phyloP scores from a whole-genome alignment of 2,888 invertebrate genomes.

The Archips crataeganus region DNA sequence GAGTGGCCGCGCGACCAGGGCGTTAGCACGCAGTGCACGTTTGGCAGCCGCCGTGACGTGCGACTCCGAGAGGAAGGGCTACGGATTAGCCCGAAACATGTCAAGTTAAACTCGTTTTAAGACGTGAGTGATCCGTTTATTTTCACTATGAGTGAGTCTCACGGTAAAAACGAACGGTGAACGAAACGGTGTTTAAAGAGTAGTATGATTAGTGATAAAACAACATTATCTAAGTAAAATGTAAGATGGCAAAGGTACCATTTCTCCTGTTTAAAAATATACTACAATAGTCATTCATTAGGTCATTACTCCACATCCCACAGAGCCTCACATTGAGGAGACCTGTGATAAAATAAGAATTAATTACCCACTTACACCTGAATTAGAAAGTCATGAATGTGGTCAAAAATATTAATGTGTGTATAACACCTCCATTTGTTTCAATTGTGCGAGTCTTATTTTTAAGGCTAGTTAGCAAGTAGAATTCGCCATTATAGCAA shows the following conservation, averaged over 20 bases:
- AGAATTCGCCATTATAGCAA: neutral
- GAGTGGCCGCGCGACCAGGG: too few species aligned
- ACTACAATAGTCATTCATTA: slow-evolving; percentile 30
- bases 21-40: too few species aligned
- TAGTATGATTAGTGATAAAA: too few species aligned
- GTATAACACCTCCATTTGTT: slow-evolving; percentile 13
- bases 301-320: slow-evolving; percentile 31
- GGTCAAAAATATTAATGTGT: slow-evolving; percentile 21
- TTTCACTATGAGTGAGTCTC: too few species aligned
- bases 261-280: neutral
- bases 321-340: slow-evolving; percentile 10
- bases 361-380: slow-evolving; percentile 19
- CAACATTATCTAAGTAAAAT: too few species aligned
- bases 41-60: too few species aligned
- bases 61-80: too few species aligned
- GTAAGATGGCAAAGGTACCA: neutral
- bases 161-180: too few species aligned
- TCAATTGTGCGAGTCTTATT: neutral
- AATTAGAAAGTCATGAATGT: slow-evolving; percentile 33
- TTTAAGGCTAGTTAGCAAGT: neutral
- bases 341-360: slow-evolving; percentile 15
- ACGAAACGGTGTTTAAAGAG: too few species aligned
- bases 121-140: too few species aligned
- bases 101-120: too few species aligned
- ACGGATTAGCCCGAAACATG: too few species aligned